Conservation (phyloP, 2,888 invertebrate genomes). For the Eupithecia exiguata region DNA sequence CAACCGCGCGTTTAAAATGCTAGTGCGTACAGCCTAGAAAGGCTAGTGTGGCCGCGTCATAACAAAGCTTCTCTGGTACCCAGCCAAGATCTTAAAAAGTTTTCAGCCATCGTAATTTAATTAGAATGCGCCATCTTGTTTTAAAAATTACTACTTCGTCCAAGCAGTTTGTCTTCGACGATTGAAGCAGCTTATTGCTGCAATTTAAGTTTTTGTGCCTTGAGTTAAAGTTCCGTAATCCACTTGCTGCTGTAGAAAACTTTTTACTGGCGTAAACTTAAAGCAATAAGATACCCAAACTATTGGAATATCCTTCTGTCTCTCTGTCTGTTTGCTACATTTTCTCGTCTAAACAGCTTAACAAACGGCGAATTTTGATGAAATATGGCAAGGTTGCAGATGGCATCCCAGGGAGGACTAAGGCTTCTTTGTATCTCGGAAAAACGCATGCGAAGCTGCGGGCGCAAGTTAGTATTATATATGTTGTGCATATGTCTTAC, state of each 20-base stretch:
- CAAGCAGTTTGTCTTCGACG: constrained; percentile 30
- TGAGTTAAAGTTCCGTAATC: constrained; percentile 1
- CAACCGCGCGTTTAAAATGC: background rate
- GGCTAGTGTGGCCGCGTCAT: background rate
- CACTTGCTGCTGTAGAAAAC: background rate
- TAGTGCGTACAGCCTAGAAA: background rate
- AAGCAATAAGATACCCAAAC: background rate
- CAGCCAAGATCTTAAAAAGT: constrained; percentile 46
- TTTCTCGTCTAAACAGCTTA: background rate
- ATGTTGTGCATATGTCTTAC: background rate
- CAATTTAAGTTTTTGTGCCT: constrained; percentile 8
- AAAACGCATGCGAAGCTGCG: background rate
- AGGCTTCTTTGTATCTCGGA: background rate
- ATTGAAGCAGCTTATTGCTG: constrained; percentile 14
- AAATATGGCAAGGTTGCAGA: background rate
- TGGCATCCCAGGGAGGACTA: background rate
- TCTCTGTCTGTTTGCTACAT: background rate
- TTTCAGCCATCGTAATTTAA: constrained; percentile 47
- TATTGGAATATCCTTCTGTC: background rate
- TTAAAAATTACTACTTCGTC: constrained; percentile 35
- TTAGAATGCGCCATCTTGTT: constrained; percentile 46
- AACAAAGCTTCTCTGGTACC: constrained; percentile 35
- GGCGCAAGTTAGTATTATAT: background rate
- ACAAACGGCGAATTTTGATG: too few species aligned
- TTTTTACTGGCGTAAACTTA: background rate